Evolutionary conservation across 2,113 vertebrate species (phyloP), one percentile per base, ranked within the genome.

Genomic region (Pterophyllum scalare): DNA sequence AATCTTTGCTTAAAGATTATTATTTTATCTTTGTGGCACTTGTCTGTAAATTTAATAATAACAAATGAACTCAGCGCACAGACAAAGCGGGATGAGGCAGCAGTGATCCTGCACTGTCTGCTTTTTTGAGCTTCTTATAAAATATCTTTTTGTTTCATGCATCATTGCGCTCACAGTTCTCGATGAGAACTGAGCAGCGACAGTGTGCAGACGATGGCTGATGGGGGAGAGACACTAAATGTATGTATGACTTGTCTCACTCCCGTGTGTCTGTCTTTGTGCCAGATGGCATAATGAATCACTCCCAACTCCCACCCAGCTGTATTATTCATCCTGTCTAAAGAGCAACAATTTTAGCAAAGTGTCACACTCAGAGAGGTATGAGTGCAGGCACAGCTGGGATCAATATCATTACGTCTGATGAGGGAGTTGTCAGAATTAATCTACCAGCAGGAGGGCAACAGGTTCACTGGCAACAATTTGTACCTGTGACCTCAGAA

Each of bases 251-350:
- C 78, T 78, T 67, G 33, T 92, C 82, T 93, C 84, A 56, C 82
- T 87, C 87, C 78, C 87, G 83, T 81, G 76, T 87, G 70, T 91
- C 84, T 88, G 75, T 93, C 86, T 89, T 88, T 81, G 82, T 84
- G 87, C 90, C 92, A 94, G 94, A 94, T 94, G 93, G 94, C 84
- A 72, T 87, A 92, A 92, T 94, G 91, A 94, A 90, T 95, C 93
- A 94, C 78, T 91, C 84, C 91, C 64, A 77, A 93, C 91, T 88
- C 90, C 93, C 91, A 90, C 91, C 92, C 77, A 86, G 78, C 89
- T 92, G 64, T 88, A 82, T 94, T 94, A 94, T 94, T 94, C 94
- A 95, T 92, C 87, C 84, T 75, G 81, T 91, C 81, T 91, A 89
- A 93, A 94, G 85, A 95, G 87, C 89, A 89, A 80, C 81, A 60